Conservation (phyloP, 2,797 vertebrate genomes). For the Gallinago solitaria region DNA sequence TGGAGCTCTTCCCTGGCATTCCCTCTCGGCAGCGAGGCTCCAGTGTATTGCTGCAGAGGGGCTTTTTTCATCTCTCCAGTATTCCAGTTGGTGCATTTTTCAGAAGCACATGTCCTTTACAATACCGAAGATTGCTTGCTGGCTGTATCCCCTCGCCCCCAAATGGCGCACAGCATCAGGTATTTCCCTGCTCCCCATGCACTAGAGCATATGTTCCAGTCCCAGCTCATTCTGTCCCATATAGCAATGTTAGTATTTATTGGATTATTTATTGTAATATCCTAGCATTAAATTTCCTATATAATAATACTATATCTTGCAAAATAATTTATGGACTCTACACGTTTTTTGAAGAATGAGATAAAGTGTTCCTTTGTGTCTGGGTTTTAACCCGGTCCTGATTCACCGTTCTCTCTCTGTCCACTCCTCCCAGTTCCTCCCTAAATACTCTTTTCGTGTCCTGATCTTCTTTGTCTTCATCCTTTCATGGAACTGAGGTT, state of each 20-base stretch:
- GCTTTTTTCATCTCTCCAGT: background rate
- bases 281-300: background rate
- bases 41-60: background rate
- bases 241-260: background rate
- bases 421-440: fast-evolving
- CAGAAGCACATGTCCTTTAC: background rate
- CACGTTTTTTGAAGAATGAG: background rate
- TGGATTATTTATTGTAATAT: background rate
- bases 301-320: background rate
- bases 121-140: background rate
- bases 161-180: background rate
- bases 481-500: background rate
- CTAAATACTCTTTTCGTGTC: background rate
- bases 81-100: constrained; percentile 28
- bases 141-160: background rate
- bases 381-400: background rate
- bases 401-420: background rate
- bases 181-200: background rate
- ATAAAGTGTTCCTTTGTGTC: background rate
- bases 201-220: background rate
- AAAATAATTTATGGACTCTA: background rate
- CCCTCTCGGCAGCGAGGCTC: background rate
- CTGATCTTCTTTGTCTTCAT: background rate
- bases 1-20: background rate
- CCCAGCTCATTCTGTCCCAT: background rate